Conservation (phyloP, 2,888 invertebrate species). For the Alentia gelatinosa region DNA sequence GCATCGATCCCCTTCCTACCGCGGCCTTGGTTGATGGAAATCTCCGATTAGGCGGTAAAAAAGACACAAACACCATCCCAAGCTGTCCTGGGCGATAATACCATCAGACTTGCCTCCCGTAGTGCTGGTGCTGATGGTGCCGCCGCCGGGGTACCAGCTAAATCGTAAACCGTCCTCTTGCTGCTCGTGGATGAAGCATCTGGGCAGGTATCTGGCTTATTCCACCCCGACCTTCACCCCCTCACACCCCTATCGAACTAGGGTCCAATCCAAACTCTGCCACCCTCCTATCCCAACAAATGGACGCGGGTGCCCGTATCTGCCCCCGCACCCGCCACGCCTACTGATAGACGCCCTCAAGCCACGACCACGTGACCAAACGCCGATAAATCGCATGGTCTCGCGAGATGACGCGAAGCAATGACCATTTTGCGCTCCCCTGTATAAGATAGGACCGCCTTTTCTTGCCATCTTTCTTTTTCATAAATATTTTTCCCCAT, state of each 20-base stretch:
- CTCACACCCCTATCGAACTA: not conserved
- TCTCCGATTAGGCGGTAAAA: constrained; percentile 34
- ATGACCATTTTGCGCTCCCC: not conserved
- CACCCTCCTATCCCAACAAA: not conserved
- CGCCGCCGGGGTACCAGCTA: too few species aligned
- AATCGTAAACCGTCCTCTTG: too few species aligned
- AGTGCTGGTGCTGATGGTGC: not conserved
- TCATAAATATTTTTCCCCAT: not conserved
- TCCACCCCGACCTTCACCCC: not conserved
- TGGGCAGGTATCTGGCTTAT: not conserved
- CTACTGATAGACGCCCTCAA: not conserved
- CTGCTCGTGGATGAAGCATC: too few species aligned
- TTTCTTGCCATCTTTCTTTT: not conserved
- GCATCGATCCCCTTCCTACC: not conserved
- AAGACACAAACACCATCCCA: constrained; percentile 33
- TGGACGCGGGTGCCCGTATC: not conserved
- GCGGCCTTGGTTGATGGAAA: constrained; percentile 12
- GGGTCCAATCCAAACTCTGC: not conserved
- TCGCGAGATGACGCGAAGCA: not conserved
- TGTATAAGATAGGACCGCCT: not conserved
- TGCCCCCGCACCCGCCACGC: not conserved
- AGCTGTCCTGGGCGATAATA: constrained; percentile 27
- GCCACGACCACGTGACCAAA: not conserved
- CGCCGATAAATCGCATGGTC: not conserved
- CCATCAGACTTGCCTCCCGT: not conserved